phyloP scores from a whole-genome alignment of 2,888 invertebrate species.

The Stratiomys singularior region DNA sequence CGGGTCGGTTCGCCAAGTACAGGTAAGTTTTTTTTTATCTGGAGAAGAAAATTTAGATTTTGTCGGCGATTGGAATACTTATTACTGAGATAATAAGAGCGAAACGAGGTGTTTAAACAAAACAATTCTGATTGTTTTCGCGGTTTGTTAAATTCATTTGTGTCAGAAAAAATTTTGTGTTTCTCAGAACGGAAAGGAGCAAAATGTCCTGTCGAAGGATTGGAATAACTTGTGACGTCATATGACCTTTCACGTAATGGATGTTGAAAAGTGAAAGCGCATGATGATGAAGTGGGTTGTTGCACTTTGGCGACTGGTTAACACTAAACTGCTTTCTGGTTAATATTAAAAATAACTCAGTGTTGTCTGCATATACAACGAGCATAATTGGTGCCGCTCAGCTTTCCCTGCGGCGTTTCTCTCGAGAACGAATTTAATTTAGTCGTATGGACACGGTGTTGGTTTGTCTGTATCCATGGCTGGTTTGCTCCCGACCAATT shows the following conservation, averaged over 20 bases:
- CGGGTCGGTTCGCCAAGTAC: slow-evolving; percentile 86
- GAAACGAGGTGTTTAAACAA: not conserved
- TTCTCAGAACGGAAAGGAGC: not conserved
- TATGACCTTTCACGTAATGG: slow-evolving; percentile 24
- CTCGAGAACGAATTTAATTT: not conserved
- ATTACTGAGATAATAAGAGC: no score
- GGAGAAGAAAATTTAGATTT: no score
- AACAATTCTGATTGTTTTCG: not conserved
- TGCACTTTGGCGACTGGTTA: slow-evolving; percentile 1
- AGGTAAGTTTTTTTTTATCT: slow-evolving; percentile 71
- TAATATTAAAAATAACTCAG: not conserved
- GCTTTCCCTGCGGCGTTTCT: not conserved
- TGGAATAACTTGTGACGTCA: slow-evolving; percentile 25
- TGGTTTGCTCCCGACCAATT: not conserved
- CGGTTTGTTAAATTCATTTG: not conserved
- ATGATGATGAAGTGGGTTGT: slow-evolving; percentile 9
- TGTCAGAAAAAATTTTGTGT: no score
- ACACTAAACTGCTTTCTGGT: not conserved
- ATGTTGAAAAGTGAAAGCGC: slow-evolving; percentile 21
- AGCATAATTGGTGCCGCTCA: not conserved
- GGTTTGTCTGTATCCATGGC: not conserved
- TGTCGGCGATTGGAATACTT: no score
- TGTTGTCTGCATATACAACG: not conserved
- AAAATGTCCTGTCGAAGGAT: not conserved
- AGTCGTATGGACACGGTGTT: not conserved